Evolutionary conservation across 2,888 invertebrate genomes (phyloP), one percentile per base, ranked within the genome.

Genomic region (Andrena bucephala): DNA sequence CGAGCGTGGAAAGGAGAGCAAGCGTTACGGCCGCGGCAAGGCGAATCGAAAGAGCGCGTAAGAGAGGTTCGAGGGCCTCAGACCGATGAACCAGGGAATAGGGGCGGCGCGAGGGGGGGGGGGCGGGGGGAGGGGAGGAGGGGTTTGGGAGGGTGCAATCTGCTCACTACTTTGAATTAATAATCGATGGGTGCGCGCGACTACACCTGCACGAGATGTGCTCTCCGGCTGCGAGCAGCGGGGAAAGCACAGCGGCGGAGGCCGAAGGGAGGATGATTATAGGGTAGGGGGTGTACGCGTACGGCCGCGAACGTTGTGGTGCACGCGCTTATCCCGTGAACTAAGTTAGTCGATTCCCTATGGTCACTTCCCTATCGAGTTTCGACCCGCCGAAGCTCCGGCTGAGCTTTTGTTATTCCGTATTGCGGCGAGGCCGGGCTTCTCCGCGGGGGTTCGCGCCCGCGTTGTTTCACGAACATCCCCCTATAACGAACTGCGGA

Each of bases 291-390:
- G 24, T 20, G 13, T 13, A 60, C 57, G 33, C 33, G 20, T 24
- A 50, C 50, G 20, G 16, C 27, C 29, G 27, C 24, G 75, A 42
- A 60, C 13, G 42, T 16, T 42, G 50, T 24, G 42, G 20, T 16
- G 54, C 24, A n/a, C 68, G 63, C 24, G 68, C 33, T 65, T 76
- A 85, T 70, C 52, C 68, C 27, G 57, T 24, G 83, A 81, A 86
- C 84, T 82, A 89, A 88, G 81, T 89, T 89, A 69, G 74, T 77
- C 87, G 82, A 89, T 83, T 89, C 89, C 87, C 88, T 65, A 83
- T 78, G 87, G 89, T 85, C 79, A 84, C 73, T 86, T 75, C 72
- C 33, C 85, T 84, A 87, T 89, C 76, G 82, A 82, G 77, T 82
- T 85, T 81, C 77, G 77, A 60, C 33, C 72, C 67, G 67, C 10